Evolutionary conservation across 1,140 invertebrate genomes (phyloP).

Genomic region (silkworm (Bombyx mori)): ASM3026992v2 NC_085117.1:516001-516500

Average conservation of each 20-base stretch:
- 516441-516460: too few relatives aligned
- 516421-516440: too few relatives aligned
- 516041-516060: constrained; percentile 82
- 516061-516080: constrained; percentile 83
- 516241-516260: constrained; percentile 75
- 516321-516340: constrained; percentile 80
- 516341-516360: constrained; percentile 74
- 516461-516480: too few relatives aligned
- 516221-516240: constrained; percentile 57
- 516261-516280: constrained; percentile 71
- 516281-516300: constrained; percentile 74
- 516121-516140: constrained; percentile 74
- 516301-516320: constrained; percentile 78
- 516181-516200: too few relatives aligned
- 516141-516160: constrained; percentile 68
- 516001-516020: not conserved
- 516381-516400: too few relatives aligned
- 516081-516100: constrained; percentile 84
- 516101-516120: constrained; percentile 77
- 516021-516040: constrained; percentile 54
- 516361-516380: constrained; percentile 9
- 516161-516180: too few relatives aligned
- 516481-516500: too few relatives aligned
- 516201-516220: not conserved
- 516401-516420: too few relatives aligned